Base-by-base conservation (phyloP, 2,113 vertebrate species). In the Indri indri region DNA sequence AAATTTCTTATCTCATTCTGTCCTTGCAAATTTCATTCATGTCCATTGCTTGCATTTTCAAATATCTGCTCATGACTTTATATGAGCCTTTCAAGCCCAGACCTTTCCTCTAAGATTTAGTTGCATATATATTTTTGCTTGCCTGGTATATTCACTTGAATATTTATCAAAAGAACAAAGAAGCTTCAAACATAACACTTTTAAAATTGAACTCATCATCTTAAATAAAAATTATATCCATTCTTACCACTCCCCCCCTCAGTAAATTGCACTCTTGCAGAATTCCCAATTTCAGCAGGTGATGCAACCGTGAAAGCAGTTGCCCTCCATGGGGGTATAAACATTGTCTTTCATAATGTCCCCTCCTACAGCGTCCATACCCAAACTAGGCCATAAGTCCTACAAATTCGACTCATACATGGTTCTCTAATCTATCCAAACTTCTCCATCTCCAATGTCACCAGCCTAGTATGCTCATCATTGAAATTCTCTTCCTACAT, bases 31-130 rank as follows among this genome's bases (percentile, higher is more conserved):
- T 61, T 66, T 25, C n/a, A 61, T 68, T 93, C 40, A 61, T 86
- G 68, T 45, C 47, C 66, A 57, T 54, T 89, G 37, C 59, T 93
- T 95, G 74, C 30, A 90, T 87, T 87, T 81, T 82, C 68, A 77
- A 77, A 70, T 57, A 68, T n/a, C 32, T 65, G 61, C n/a, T 77
- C 52, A 83, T 27, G 87, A 83, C n/a, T 71, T 82, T 45, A 50
- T 5, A 74, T 68, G 8, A 59, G 10, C 27, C 86, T 81, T 34
- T 85, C 22, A 83, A 79, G 20, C 27, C 27, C 32, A 82, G 32
- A 32, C 4, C n/a, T 83, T 37, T 79, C 47, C 65, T 74, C 27
- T 80, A 65, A 86, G 84, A 59, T 73, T 73, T 12, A 61, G 34
- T 23, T 68, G n/a, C 80, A 76, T 27, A 66, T 73, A 52, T 42